Conservation (phyloP, 2,888 invertebrate genomes). For the Drosophila ezoana region DNA sequence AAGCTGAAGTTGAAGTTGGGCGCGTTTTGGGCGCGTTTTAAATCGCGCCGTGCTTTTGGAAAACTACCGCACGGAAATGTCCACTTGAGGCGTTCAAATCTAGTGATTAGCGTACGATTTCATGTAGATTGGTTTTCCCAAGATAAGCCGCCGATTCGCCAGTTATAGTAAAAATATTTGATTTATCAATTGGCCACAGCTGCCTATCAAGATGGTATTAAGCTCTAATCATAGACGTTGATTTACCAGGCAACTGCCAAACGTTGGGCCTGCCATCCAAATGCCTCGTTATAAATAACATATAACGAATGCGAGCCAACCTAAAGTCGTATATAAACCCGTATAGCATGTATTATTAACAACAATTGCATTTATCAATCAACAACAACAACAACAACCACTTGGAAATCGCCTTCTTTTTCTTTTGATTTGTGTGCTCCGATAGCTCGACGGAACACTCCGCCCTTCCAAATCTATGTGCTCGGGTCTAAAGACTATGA, state of each 20-base stretch:
- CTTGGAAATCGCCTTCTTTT: slow-evolving; percentile 41
- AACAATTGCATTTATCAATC: slow-evolving; percentile 64
- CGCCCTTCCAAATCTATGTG: background rate
- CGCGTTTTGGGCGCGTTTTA: slow-evolving; percentile 44
- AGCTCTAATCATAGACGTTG: slow-evolving; percentile 74
- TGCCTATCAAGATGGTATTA: slow-evolving; percentile 74
- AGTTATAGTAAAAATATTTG: slow-evolving; percentile 55
- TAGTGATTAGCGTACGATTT: slow-evolving; percentile 52
- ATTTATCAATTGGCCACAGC: slow-evolving; percentile 65
- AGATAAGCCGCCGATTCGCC: slow-evolving; percentile 30
- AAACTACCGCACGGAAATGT: slow-evolving; percentile 52
- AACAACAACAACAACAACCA: slow-evolving; percentile 4
- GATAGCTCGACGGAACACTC: slow-evolving; percentile 42
- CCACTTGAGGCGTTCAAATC: slow-evolving; percentile 51
- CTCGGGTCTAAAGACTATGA: slow-evolving; percentile 40
- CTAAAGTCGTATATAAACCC: slow-evolving; percentile 49
- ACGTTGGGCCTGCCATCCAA: slow-evolving; percentile 6
- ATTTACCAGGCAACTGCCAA: slow-evolving; percentile 57
- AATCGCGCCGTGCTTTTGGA: slow-evolving; percentile 25
- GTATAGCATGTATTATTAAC: slow-evolving; percentile 55
- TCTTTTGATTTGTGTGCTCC: slow-evolving; percentile 47
- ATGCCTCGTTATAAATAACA: slow-evolving; percentile 47
- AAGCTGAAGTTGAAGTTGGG: slow-evolving; percentile 30
- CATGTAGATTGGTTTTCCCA: slow-evolving; percentile 44
- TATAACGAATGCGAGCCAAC: slow-evolving; percentile 18